Base-by-base conservation (phyloP, 2,888 invertebrate genomes). In the Eumerus sabulonum region DNA sequence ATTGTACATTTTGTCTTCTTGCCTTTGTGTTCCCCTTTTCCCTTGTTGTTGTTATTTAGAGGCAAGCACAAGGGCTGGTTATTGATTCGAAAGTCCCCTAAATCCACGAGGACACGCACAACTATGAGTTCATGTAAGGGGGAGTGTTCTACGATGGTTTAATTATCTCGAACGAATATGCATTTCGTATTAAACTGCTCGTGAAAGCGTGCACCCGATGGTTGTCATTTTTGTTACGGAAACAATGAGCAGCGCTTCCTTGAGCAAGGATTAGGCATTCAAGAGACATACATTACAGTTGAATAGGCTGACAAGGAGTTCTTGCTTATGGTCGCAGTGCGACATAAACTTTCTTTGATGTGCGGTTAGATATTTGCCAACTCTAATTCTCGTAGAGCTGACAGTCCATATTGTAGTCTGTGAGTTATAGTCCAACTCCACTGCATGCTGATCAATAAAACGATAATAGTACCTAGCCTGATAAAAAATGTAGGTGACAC, bases 61-160 rank as follows among this genome's bases (percentile, higher is more conserved):
- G 56, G 62, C 53, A 62, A 57, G 57, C 71, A 14, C 27, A 9
- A 13, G 36, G 38, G 56, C 48, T 57, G 56, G 62, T 72, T 77
- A 77, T 77, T 77, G 76, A 77, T 77, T 77, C 57, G 50, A 53
- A 62, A 60, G 35, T 57, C 53, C 53, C 44, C 35, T 19, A 51
- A 47, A 38, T 44, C 36, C 27, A 27, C 7, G 27, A 27, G 27
- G 27, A 7, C 27, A 27, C 7, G 7, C 7, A 7, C 27, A n/a
- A n/a, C 27, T 17, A 35, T 19, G 44, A 13, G 5, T 9, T n/a
- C 47, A 44, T 64, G 42, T 13, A 27, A 27, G n/a, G 17, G 48
- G 38, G 42, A n/a, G n/a, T n/a, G n/a, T n/a, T n/a, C n/a, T n/a
- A n/a, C 17, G 36, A 12, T 45, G 51, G 57, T 51, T 71, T 66